phyloP scores from a whole-genome alignment of 2,113 vertebrate genomes.

The Centropus unirufus region DNA sequence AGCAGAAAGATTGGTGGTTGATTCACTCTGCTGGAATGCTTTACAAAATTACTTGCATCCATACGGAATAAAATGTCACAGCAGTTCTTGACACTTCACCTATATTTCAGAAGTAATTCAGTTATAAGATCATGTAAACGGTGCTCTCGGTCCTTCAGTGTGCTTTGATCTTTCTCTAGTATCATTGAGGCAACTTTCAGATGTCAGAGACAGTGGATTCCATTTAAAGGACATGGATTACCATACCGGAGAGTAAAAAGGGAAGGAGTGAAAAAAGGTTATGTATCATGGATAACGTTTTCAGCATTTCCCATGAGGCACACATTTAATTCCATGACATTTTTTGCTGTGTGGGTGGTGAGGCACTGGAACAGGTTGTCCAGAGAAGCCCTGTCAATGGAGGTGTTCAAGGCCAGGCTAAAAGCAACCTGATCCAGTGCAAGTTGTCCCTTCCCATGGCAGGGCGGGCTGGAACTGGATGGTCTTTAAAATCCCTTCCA shows the following conservation, averaged over 20 bases:
- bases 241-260: background rate
- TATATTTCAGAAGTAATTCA: constrained; percentile 32
- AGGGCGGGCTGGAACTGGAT: no score
- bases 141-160: background rate
- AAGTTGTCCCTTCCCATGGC: no score
- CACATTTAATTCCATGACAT: background rate
- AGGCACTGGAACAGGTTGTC: no score
- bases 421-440: no score
- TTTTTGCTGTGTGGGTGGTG: no score
- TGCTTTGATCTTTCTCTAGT: background rate
- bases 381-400: no score
- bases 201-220: background rate
- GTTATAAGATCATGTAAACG: background rate
- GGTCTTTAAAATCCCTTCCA: no score
- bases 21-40: constrained; percentile 41
- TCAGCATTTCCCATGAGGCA: background rate
- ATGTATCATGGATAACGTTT: background rate
- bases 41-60: constrained; percentile 35
- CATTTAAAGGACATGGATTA: background rate
- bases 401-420: no score
- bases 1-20: constrained; percentile 6
- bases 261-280: background rate
- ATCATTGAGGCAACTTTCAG: constrained; percentile 20
- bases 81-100: constrained; percentile 25
- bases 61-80: constrained; percentile 18